These are phyloP conservation scores for Augochlorella aurata DNA, from an alignment of 2,888 invertebrate genomes.

Conservation along the genomic window DNA sequence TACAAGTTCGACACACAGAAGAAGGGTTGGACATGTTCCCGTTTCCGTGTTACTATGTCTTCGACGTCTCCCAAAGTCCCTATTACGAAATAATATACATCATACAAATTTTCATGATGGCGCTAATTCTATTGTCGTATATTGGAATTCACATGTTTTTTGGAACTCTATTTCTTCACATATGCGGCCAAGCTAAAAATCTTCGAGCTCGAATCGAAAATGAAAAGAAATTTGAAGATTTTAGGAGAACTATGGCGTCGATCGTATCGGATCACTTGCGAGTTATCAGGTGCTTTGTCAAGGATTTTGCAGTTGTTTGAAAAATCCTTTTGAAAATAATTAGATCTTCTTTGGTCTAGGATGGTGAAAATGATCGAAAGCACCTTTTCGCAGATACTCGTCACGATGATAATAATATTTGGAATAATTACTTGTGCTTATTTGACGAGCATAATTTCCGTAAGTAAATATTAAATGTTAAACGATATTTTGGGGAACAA, in stretches of 20 bases:
- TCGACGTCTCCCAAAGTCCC: slow-evolving; percentile 21
- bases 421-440: not conserved
- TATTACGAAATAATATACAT: slow-evolving; percentile 30
- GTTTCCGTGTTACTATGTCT: slow-evolving; percentile 19
- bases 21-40: slow-evolving; percentile 30
- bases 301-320: too few relatives aligned
- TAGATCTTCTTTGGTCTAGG: not conserved
- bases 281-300: slow-evolving; percentile 40
- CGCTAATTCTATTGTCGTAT: not conserved
- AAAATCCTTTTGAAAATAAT: not conserved
- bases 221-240: not conserved
- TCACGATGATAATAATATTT: not conserved
- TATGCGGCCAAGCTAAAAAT: slow-evolving; percentile 42
- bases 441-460: slow-evolving; percentile 18
- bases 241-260: not conserved
- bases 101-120: not conserved
- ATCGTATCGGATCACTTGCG: slow-evolving; percentile 29
- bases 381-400: not conserved
- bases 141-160: slow-evolving; percentile 25
- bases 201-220: slow-evolving; percentile 21
- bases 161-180: slow-evolving; percentile 29
- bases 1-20: slow-evolving; percentile 19
- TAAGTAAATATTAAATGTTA: slow-evolving; percentile 23
- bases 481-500: not conserved
- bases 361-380: not conserved